These are phyloP conservation scores for Salpingus planirostris DNA, from an alignment of 2,888 invertebrate species.

Conservation along the genomic window DNA sequence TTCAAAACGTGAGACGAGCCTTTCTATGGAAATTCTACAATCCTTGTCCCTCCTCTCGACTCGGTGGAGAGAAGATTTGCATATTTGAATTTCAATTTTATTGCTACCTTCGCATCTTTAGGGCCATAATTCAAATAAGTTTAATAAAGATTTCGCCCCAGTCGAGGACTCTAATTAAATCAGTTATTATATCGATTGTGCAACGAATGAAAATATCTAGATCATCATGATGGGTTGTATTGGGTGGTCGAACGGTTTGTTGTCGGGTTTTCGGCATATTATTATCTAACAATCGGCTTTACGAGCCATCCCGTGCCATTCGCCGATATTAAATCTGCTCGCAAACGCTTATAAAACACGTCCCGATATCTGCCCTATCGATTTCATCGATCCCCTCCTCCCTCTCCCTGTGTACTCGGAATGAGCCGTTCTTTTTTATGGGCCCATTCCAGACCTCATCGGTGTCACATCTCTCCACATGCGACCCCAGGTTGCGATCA, in stretches of 20 bases:
- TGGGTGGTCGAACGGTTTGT: too few relatives aligned
- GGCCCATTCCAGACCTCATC: slow-evolving; percentile 36
- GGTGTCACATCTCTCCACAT: slow-evolving; percentile 36
- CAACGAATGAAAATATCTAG: too few relatives aligned
- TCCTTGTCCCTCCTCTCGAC: slow-evolving; percentile 30
- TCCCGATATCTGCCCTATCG: slow-evolving; percentile 37
- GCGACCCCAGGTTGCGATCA: slow-evolving; percentile 35
- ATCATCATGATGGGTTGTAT: too few relatives aligned
- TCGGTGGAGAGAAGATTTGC: slow-evolving; percentile 35
- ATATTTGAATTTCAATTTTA: slow-evolving; percentile 38
- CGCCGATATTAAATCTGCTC: slow-evolving; percentile 35
- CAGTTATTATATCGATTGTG: too few relatives aligned
- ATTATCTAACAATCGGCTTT: slow-evolving; percentile 24
- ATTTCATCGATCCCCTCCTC: slow-evolving; percentile 33
- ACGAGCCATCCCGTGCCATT: slow-evolving; percentile 26
- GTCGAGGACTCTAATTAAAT: too few relatives aligned
- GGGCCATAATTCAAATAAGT: slow-evolving; percentile 14
- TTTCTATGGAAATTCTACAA: slow-evolving; percentile 35
- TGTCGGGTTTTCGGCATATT: too few relatives aligned
- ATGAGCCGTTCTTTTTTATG: slow-evolving; percentile 41
- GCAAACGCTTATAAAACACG: slow-evolving; percentile 37
- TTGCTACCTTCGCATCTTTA: slow-evolving; percentile 17
- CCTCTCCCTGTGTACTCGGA: slow-evolving; percentile 23
- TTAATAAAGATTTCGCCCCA: slow-evolving; percentile 14
- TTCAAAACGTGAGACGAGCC: slow-evolving; percentile 38